phyloP scores from a whole-genome alignment of 2,113 vertebrate genomes.

The Argyrosomus japonicus region DNA sequence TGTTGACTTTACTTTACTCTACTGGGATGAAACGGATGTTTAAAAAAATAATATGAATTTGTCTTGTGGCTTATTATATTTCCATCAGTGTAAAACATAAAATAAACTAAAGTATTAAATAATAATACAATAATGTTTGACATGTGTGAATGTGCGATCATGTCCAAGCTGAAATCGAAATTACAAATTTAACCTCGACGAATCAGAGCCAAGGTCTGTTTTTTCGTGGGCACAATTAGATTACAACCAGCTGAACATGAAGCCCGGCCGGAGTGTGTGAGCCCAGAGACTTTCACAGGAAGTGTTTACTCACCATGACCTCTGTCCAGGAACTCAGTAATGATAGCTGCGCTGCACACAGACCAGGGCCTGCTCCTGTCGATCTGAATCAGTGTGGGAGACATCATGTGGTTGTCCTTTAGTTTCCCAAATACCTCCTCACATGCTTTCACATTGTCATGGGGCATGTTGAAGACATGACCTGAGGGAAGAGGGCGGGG shows the following conservation, averaged over 20 bases:
- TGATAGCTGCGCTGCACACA: slow-evolving; percentile 94
- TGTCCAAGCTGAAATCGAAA: not conserved
- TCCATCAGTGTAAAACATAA: not conserved
- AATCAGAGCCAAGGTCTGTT: not conserved
- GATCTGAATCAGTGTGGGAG: slow-evolving; percentile 96
- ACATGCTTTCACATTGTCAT: slow-evolving; percentile 96
- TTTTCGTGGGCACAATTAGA: slow-evolving; percentile 16
- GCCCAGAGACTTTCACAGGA: slow-evolving; percentile 41
- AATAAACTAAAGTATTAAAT: not conserved
- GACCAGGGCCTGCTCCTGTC: slow-evolving; percentile 96
- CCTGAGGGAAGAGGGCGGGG: slow-evolving; percentile 78
- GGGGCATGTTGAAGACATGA: slow-evolving; percentile 98
- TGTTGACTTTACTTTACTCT: not conserved
- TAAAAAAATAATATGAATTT: not conserved
- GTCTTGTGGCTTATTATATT: no score
- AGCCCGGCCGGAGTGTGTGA: slow-evolving; percentile 32
- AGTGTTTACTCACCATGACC: slow-evolving; percentile 90
- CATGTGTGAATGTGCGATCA: not conserved
- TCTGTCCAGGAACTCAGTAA: slow-evolving; percentile 96
- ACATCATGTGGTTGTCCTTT: slow-evolving; percentile 99
- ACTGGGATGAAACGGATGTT: no score
- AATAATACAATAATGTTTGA: not conserved
- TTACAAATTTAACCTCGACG: not conserved
- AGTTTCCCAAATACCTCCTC: slow-evolving; percentile 95
- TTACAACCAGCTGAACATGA: slow-evolving; percentile 49